Evolutionary conservation across 2,113 vertebrate species (phyloP), one percentile per base, ranked within the genome.

Genomic region (Eptesicus fuscus): DNA sequence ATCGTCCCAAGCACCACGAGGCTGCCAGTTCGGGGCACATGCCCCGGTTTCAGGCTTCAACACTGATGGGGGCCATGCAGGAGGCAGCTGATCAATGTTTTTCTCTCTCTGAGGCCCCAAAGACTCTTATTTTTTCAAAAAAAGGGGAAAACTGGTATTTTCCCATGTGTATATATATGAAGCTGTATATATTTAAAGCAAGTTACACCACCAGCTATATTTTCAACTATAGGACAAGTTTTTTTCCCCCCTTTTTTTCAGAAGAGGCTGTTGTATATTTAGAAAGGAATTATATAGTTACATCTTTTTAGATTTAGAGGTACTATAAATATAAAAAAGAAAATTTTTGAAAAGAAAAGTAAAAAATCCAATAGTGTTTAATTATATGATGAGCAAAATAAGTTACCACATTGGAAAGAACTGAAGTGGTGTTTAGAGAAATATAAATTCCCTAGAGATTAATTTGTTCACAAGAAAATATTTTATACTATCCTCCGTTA

Each of bases 311-410:
- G n/a, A 95, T 23, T 76, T 28, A 14, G 28, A 74, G 4, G 35
- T 44, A 95, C 74, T 32, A 59, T 47, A 42, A 88, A 84, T 80
- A 83, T 30, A 87, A 44, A 92, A 87, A 44, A 86, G 12, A 30
- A 44, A 86, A 30, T 42, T 97, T 59, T 93, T 95, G 44, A 97
- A 97, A 74, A 93, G 65, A 16, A 73, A 95, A 88, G 23, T 95
- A 20, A 35, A 71, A 97, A 85, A 70, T 47, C 28, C 80, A 56
- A 25, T 42, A 28, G 25, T 71, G 23, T 80, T 51, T 40, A 91
- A 97, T 88, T 77, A 61, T 12, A 86, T 93, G 63, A 83, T 53
- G 74, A 84, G 61, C 65, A 77, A 77, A 30, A 16, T 79, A 63
- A 71, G 51, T 74, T 20, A 47, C 67, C 59, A 94, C 84, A 59